Base-by-base conservation (phyloP, 2,888 invertebrate genomes). In the Agriopis leucophaearia region DNA sequence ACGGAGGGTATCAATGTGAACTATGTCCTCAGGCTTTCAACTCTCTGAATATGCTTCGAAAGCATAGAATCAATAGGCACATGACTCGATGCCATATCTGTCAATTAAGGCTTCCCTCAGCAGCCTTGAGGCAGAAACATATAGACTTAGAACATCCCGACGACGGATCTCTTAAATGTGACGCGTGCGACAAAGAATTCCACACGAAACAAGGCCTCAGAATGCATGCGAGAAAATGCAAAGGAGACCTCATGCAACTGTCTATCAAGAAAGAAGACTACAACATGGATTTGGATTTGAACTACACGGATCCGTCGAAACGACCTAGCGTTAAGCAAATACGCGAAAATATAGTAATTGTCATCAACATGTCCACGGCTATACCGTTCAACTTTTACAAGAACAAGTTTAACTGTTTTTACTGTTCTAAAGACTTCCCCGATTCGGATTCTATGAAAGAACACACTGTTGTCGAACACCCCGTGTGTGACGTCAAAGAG, bases 361-460 rank as follows among this genome's bases (percentile, higher is more conserved):
- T 94, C 0, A 87, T 94, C 1, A 93, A 91, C 47, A 93, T 93
- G 92, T 94, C 94, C 0, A 94, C 94, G 0, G 93, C 93, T 0
- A 85, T 94, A 78, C 94, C 94, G 6, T 94, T 94, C 68, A 93
- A 91, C 71, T 93, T 93, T 68, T 92, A 88, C 74, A 92, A 92
- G 67, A 94, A 93, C 69, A 93, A 91, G 69, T 94, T 92, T 54
- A 93, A 93, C 44, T 94, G 94, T 56, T 94, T 94, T 70, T 94
- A 90, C 69, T 94, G 94, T 56, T 91, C 91, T 0, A 91, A 92
- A 84, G 92, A 92, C 62, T 94, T 94, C 44, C 77, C 84, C 0
- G 94, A 94, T 75, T 91, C 92, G 0, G 92, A 93, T 71, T 72
- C 81, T 0, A 88, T 94, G 88, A 82, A 87, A 40, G 89, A 92